phyloP scores from a whole-genome alignment of 2,888 invertebrate genomes.

The Oxystoma pomonae region DNA sequence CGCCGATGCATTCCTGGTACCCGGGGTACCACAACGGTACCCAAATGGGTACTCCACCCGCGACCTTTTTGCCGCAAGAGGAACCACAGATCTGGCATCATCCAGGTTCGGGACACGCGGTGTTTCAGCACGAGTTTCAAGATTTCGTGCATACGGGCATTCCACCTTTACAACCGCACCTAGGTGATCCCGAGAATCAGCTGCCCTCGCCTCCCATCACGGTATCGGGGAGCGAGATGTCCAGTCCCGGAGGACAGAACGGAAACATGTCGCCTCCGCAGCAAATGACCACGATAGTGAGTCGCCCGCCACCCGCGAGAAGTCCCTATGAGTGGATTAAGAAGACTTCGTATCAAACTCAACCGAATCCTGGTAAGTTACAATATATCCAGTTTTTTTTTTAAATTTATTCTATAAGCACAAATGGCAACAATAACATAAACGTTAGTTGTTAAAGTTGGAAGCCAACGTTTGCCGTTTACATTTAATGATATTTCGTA shows the following conservation, averaged over 20 bases:
- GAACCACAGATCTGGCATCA: constrained; percentile 48
- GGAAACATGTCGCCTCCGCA: constrained; percentile 40
- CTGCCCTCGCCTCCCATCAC: constrained; percentile 59
- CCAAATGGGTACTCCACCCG: constrained; percentile 30
- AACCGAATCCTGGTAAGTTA: constrained; percentile 77
- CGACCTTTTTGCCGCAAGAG: constrained; percentile 42
- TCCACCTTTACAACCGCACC: constrained; percentile 50
- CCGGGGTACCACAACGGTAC: constrained; percentile 49
- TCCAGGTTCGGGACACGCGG: constrained; percentile 42
- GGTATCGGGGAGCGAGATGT: constrained; percentile 57
- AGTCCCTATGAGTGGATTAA: constrained; percentile 93
- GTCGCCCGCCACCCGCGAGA: constrained; percentile 66
- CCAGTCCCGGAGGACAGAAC: constrained; percentile 53
- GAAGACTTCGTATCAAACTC: constrained; percentile 79
- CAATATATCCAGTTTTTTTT: not conserved
- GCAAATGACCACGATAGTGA: constrained; percentile 32
- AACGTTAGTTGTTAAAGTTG: too few species aligned
- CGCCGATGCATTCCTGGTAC: constrained; percentile 46
- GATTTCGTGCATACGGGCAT: constrained; percentile 43
- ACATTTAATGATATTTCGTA: too few species aligned
- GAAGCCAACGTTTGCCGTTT: too few species aligned
- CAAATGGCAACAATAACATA: too few species aligned
- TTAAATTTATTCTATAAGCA: too few species aligned
- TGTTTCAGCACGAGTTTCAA: constrained; percentile 50
- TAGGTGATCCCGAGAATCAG: constrained; percentile 37